Percentiles rank a stretch among this genome's conserved stretches.
phyloP scores from a whole-genome alignment of 2,113 vertebrate species.

The Labeo catla region DNA sequence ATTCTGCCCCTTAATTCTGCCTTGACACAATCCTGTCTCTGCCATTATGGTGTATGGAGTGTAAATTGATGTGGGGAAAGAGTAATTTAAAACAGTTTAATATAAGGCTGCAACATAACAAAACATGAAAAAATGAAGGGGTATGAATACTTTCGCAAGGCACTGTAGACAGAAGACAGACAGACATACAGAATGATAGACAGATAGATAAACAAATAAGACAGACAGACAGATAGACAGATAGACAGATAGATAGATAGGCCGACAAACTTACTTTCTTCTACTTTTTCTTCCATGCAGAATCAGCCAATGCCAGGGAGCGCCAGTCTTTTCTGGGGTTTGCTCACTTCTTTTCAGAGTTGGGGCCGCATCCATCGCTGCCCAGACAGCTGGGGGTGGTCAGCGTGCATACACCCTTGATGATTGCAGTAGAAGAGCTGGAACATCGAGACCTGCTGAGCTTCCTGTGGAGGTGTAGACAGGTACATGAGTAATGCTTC shows the following conservation, averaged over 20 bases:
- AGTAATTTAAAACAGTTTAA: no score
- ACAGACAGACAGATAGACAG: not conserved
- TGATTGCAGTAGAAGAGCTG: slow-evolving; percentile 73
- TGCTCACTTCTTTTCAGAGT: slow-evolving; percentile 70
- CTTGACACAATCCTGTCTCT: no score
- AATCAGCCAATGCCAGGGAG: slow-evolving; percentile 63
- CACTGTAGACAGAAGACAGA: not conserved
- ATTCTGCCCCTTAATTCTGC: no score
- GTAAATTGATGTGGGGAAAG: no score
- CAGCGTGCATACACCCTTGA: slow-evolving; percentile 53
- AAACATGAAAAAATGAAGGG: no score
- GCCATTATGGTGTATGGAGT: no score
- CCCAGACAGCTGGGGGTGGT: slow-evolving; percentile 69
- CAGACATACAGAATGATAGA: not conserved
- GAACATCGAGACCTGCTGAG: slow-evolving; percentile 74
- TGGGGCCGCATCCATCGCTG: slow-evolving; percentile 73
- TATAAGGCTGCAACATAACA: no score
- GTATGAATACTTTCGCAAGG: no score
- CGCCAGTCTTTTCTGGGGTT: slow-evolving; percentile 71
- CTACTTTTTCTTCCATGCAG: slow-evolving; percentile 57
- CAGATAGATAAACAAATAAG: not conserved
- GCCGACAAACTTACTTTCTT: slow-evolving; percentile 11
- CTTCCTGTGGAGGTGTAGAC: slow-evolving; percentile 78
- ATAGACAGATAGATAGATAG: not conserved
- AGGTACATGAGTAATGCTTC: slow-evolving; percentile 53